Evolutionary conservation across 2,113 vertebrate genomes (phyloP).

Genomic region (Sylvia atricapilla): DNA sequence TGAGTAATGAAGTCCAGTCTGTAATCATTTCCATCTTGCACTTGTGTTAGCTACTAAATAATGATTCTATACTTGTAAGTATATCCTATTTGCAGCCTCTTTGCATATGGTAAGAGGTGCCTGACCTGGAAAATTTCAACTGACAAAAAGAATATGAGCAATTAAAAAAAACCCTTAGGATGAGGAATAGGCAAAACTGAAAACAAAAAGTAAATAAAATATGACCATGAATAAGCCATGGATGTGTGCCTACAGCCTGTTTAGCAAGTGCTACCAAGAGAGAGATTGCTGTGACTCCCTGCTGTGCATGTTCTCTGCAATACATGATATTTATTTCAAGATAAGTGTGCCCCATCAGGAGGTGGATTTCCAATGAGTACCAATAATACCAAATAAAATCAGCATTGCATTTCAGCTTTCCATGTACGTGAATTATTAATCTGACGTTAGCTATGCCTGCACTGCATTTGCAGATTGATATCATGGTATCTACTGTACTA

Average conservation of each 20-base stretch:
- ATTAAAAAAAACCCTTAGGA: background rate
- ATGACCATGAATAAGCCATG: background rate
- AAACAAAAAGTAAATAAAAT: slow-evolving; percentile 44
- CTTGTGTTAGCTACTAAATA: background rate
- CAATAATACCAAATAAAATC: background rate
- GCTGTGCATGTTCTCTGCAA: background rate
- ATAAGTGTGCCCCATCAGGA: background rate
- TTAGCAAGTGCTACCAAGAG: background rate
- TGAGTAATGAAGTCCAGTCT: background rate
- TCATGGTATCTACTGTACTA: background rate
- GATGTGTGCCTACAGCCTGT: background rate
- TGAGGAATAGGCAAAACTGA: background rate
- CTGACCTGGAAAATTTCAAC: background rate
- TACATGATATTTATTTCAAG: slow-evolving; percentile 14
- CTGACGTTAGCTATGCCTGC: background rate
- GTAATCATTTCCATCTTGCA: background rate
- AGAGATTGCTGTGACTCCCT: background rate
- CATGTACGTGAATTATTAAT: background rate
- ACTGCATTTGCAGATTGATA: background rate
- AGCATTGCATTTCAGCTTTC: background rate
- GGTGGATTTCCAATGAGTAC: background rate
- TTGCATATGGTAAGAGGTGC: background rate
- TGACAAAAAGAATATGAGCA: background rate
- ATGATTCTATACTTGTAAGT: background rate
- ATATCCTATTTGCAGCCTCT: background rate